Evolutionary conservation across 2,113 vertebrate species (phyloP), one percentile per base, ranked within the genome.

Genomic region (Epinephelus fuscoguttatus): DNA sequence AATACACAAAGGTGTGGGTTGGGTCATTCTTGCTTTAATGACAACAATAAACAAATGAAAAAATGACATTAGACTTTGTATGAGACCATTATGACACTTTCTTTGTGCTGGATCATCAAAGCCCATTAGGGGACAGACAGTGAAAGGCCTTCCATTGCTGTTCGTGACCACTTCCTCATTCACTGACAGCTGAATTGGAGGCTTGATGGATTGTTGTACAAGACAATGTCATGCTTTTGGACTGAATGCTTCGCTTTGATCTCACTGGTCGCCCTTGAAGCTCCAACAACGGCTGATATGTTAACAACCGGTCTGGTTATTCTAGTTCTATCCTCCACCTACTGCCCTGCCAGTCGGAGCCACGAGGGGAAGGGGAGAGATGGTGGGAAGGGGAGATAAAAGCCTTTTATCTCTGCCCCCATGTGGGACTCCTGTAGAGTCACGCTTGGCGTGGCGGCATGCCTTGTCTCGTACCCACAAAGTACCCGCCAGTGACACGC

Each of bases 41-140:
- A 82, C 88, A 82, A 90, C 87, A 91, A 91, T 90, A 89, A 94
- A 92, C 89, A 88, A 87, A 91, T 85, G 81, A 78, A 81, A 71
- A 90, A 84, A 79, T 23, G 52, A 85, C 91, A 86, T 91, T 87
- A 80, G 74, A 90, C 92, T 92, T 90, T 89, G 80, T 78, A 80
- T 82, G 75, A 84, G 78, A 52, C 90, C 87, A 93, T 92, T 86
- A 93, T 90, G 86, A 74, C 75, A 76, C 80, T 75, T 21, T 84
- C 92, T 93, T 94, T 94, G 92, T 94, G 77, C 61, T 62, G 49
- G 64, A 83, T 88, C 90, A 93, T 93, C 90, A 94, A 95, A 95
- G 93, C 90, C 90, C 83, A 92, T 92, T 91, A 91, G 84, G 88
- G 77, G 86, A 88, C 81, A 67, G 90, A 88, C 81, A 67, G 90